Base-by-base conservation (phyloP, 2,888 invertebrate genomes). In the Lepidocyrtinus sp. region DNA sequence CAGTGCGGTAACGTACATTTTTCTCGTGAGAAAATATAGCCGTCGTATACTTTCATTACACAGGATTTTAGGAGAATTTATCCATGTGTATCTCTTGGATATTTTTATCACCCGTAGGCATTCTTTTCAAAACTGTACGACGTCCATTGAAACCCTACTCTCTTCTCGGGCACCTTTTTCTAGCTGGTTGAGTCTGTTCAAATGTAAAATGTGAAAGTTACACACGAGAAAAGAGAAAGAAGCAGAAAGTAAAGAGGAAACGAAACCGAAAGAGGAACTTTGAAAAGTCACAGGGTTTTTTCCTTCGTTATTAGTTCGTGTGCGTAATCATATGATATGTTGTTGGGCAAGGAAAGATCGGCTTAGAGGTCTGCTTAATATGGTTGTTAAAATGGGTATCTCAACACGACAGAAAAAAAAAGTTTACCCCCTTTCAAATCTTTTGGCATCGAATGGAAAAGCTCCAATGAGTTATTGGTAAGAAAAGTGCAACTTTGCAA, bases 401-500 rank as follows among this genome's bases (percentile, higher is more conserved):
- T 62, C 62, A 78, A 73, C 73, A 73, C 78, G 73, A 79, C 74
- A 75, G 79, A 75, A 59, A 64, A n/a, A n/a, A n/a, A 19, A 62
- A 74, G 73, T 73, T 62, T 73, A 67, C 78, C 73, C 78, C 79
- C 74, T 68, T 69, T 73, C 73, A 50, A 25, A 65, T 74, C 59
- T 72, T 79, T 80, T 74, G 81, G 77, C 76, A 76, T 65, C 77
- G 71, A 64, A 73, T 76, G 82, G 72, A 76, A 82, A 55, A 83
- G 74, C 78, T 81, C 69, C 83, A 85, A 80, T 85, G 84, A 85
- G 83, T 85, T 85, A 85, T 84, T 82, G 78, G 75, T 59, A 80
- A 77, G 83, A 61, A 82, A 83, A 84, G 83, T 86, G 85, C 84
- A 84, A 85, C 82, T 82, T 82, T 76, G 81, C 84, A 84, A 84